Evolutionary conservation across 2,888 invertebrate genomes (phyloP).

Genomic region (Cephus pygmeus): DNA sequence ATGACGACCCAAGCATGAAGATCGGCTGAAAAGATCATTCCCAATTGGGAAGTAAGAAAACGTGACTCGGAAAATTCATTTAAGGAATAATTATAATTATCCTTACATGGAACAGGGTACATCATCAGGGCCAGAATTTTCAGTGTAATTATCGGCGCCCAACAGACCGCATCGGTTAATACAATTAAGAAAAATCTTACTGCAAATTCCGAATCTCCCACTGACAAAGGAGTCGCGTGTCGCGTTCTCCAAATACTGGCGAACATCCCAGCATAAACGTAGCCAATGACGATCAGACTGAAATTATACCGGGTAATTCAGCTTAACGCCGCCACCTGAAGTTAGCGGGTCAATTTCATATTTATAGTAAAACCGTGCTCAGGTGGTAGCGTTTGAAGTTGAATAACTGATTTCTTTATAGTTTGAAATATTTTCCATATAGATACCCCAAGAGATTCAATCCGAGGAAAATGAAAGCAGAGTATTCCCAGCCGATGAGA

Average conservation of each 20-base stretch:
- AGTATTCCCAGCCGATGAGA: slow-evolving; percentile 78
- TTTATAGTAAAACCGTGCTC: neutral
- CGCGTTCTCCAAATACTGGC: slow-evolving; percentile 74
- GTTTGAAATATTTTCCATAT: neutral
- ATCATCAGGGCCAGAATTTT: slow-evolving; percentile 72
- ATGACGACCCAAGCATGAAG: slow-evolving; percentile 75
- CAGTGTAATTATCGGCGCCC: slow-evolving; percentile 76
- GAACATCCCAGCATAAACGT: slow-evolving; percentile 73
- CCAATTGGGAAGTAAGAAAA: slow-evolving; percentile 3
- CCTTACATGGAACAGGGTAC: slow-evolving; percentile 66
- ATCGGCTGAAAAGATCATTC: slow-evolving; percentile 66
- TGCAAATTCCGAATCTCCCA: slow-evolving; percentile 74
- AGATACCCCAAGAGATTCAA: slow-evolving; percentile 71
- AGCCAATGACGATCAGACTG: slow-evolving; percentile 71
- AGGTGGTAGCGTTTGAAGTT: neutral
- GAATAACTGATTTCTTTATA: neutral
- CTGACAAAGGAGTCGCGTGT: slow-evolving; percentile 70
- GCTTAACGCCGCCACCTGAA: neutral
- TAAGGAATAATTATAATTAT: neutral
- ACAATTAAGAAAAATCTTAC: slow-evolving; percentile 78
- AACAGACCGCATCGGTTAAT: slow-evolving; percentile 76
- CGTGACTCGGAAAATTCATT: neutral
- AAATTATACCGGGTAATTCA: slow-evolving; percentile 23
- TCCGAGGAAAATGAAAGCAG: slow-evolving; percentile 76
- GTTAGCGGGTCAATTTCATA: neutral